phyloP scores from a whole-genome alignment of 2,888 invertebrate genomes.

The Andrena camellia region DNA sequence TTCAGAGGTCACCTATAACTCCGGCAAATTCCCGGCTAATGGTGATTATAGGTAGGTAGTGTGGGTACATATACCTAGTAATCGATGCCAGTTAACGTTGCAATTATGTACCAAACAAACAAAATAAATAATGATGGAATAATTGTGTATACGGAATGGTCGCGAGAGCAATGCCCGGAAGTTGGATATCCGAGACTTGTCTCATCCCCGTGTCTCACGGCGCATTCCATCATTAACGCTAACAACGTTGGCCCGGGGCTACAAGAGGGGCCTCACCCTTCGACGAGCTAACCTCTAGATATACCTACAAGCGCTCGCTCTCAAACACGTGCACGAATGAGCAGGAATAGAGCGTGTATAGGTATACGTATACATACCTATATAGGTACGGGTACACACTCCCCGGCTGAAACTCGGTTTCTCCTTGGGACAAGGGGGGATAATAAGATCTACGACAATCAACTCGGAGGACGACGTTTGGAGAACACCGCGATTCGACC shows the following conservation, averaged over 20 bases:
- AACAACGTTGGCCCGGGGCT: constrained; percentile 82
- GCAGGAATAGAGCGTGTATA: constrained; percentile 41
- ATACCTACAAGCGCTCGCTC: constrained; percentile 36
- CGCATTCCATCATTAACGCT: constrained; percentile 82
- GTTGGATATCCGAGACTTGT: constrained; percentile 48
- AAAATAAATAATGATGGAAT: background rate
- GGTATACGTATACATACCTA: background rate
- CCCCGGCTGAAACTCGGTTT: constrained; percentile 61
- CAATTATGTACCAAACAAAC: background rate
- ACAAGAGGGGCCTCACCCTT: constrained; percentile 62
- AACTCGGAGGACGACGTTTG: constrained; percentile 75
- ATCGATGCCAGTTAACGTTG: background rate
- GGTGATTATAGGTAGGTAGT: no score
- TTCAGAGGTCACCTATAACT: no score
- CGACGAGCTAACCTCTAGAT: constrained; percentile 62
- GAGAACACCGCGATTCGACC: constrained; percentile 71
- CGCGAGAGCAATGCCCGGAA: background rate
- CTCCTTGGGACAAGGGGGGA: constrained; percentile 79
- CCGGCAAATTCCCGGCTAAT: no score
- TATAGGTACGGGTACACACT: constrained; percentile 32
- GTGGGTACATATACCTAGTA: background rate
- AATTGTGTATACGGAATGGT: background rate
- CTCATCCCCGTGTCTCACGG: constrained; percentile 72
- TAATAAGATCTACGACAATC: constrained; percentile 84
- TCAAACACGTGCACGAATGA: constrained; percentile 49